Evolutionary conservation across 2,888 invertebrate species (phyloP).

Genomic region (Parnassius mnemosyne): DNA sequence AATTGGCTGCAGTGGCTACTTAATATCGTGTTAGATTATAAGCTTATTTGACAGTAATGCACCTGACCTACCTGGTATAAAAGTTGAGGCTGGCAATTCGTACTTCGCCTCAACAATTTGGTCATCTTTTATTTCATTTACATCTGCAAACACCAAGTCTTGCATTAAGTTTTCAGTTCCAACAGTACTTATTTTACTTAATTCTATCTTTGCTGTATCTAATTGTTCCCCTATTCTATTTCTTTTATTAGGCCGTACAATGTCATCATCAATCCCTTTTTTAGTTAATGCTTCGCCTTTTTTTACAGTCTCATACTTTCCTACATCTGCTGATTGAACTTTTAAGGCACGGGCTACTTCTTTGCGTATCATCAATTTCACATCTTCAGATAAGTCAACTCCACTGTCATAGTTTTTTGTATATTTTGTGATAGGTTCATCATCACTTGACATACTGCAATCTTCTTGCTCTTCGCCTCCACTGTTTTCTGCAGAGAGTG

Average conservation of each 20-base stretch:
- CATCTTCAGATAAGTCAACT: slow-evolving; percentile 54
- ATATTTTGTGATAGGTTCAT: slow-evolving; percentile 68
- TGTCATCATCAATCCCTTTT: slow-evolving; percentile 2
- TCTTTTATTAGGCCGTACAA: slow-evolving; percentile 14
- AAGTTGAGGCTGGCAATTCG: slow-evolving; percentile 33
- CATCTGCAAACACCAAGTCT: slow-evolving; percentile 63
- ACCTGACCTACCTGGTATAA: slow-evolving; percentile 21
- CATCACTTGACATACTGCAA: slow-evolving; percentile 47
- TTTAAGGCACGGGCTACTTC: slow-evolving; percentile 52
- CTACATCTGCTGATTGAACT: slow-evolving; percentile 15
- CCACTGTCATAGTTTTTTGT: slow-evolving; percentile 52
- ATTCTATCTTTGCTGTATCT: slow-evolving; percentile 10
- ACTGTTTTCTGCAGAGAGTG: slow-evolving; percentile 32
- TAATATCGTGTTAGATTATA: too few species aligned
- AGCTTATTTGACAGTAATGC: too few species aligned
- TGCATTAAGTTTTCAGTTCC: slow-evolving; percentile 29
- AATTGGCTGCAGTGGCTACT: too few species aligned
- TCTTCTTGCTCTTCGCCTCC: slow-evolving; percentile 28
- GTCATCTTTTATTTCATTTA: slow-evolving; percentile 46
- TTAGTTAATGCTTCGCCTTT: slow-evolving; percentile 30
- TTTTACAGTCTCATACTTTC: slow-evolving; percentile 27
- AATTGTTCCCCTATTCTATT: neutral
- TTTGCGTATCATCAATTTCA: slow-evolving; percentile 49
- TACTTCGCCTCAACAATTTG: slow-evolving; percentile 45
- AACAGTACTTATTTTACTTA: slow-evolving; percentile 18